These are phyloP conservation scores for Drusus annulatus DNA, from an alignment of 1,140 invertebrate genomes.

Conservation along the genomic window DNA sequence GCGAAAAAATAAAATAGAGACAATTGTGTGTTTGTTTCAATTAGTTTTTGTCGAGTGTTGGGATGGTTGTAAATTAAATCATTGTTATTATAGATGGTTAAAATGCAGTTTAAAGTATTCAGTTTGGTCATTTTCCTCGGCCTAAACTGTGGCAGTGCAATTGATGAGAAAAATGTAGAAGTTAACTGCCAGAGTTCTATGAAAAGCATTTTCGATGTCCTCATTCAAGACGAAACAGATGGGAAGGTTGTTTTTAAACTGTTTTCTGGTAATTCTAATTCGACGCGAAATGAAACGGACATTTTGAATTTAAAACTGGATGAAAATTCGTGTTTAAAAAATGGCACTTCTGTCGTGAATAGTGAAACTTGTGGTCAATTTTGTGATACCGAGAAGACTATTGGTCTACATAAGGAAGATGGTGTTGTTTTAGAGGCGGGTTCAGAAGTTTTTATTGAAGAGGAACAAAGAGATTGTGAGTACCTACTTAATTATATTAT, in stretches of 20 bases:
- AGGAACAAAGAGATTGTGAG: too few species aligned
- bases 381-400: too few species aligned
- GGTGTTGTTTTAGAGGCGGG: too few species aligned
- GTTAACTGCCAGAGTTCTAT: not conserved
- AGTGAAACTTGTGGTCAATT: too few species aligned
- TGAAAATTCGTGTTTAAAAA: too few species aligned
- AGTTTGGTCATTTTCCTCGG: not conserved
- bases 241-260: not conserved
- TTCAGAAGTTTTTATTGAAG: too few species aligned
- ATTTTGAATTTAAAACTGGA: too few species aligned
- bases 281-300: not conserved
- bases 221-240: not conserved
- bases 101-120: not conserved
- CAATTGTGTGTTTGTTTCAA: too few species aligned
- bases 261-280: not conserved
- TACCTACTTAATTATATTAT: too few species aligned
- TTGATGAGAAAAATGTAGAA: not conserved
- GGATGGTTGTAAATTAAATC: not conserved
- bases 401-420: too few species aligned
- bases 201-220: constrained; percentile 5
- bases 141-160: not conserved
- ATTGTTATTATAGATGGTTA: not conserved
- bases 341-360: too few species aligned
- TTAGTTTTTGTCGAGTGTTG: not conserved
- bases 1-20: too few species aligned